Base-by-base conservation (phyloP, 2,113 vertebrate species). In the Nettapus auritus region DNA sequence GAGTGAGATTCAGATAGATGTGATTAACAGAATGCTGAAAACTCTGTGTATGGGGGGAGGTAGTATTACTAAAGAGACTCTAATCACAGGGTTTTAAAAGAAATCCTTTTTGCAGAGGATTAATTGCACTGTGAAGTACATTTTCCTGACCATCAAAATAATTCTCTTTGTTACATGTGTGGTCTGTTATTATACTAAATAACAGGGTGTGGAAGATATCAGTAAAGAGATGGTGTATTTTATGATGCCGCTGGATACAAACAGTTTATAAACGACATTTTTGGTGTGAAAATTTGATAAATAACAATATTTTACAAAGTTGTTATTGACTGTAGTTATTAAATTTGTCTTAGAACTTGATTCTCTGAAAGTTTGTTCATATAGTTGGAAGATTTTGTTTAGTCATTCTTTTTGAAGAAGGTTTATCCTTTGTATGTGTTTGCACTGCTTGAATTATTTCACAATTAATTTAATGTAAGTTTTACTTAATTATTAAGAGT, bases 81-180 rank as follows among this genome's bases (percentile, higher is more conserved):
- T 96, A 97, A 97, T 97, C 69, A 97, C 11, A 82, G 62, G 62
- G 36, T 94, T 92, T 42, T 50, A 91, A 94, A 95, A 88, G 3
- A 71, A 94, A 91, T 85, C 60, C 3, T 48, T 59, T 97, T 92
- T 85, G 38, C 19, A 68, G n/a, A 50, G 3, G 5, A 93, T 89
- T 96, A 93, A 95, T 97, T 97, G 50, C 33, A 89, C 66, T 87
- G 52, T 64, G 62, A 95, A 91, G 69, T 78, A 82, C 53, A 44
- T 6, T 83, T 94, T 82, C 20, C 36, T 91, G 56, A 81, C 66
- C 38, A 88, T 84, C 62, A 92, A 76, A 93, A 82, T 96, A 95
- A 68, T 70, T 57, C 22, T 83, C 56, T 92, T 88, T 81, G 71
- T 89, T 91, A 29, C 25, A 53, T 60, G 22, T 93, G 10, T 34